A percentile compares a stretch with the other conserved stretches of the same genome.
Evolutionary conservation across 37 sponge, comb jelly and placozoan genomes (phyloP).

Genomic region (Hexactinellida sp.): DNA sequence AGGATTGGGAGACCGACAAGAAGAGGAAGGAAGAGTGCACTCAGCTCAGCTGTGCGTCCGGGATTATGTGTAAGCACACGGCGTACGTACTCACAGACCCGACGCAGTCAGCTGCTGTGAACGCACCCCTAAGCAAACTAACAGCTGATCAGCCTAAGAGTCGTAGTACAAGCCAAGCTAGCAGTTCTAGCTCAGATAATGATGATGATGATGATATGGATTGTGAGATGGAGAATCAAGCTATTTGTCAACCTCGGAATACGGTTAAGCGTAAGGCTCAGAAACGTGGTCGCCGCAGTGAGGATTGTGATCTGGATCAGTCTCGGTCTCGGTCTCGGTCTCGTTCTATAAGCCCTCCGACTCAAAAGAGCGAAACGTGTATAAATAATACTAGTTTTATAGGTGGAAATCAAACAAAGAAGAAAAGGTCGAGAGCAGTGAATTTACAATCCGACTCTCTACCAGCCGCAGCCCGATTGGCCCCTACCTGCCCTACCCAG

Average conservation of each 20-base stretch:
- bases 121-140: not conserved
- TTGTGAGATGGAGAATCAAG: too few relatives aligned
- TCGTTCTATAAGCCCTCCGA: not conserved
- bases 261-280: not conserved
- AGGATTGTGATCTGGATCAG: not conserved
- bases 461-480: not conserved
- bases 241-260: not conserved
- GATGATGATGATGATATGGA: too few relatives aligned
- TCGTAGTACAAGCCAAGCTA: not conserved
- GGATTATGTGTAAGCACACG: not conserved
- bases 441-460: not conserved
- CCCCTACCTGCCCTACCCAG: not conserved
- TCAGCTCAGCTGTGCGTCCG: not conserved
- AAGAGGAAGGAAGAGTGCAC: not conserved
- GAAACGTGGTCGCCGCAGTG: not conserved
- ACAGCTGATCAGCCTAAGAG: not conserved
- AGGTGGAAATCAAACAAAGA: not conserved
- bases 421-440: not conserved
- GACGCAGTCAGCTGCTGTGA: not conserved
- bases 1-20: not conserved
- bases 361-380: too few relatives aligned
- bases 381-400: too few relatives aligned
- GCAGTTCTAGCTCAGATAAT: not conserved
- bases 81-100: not conserved
- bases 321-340: not conserved